These are phyloP conservation scores for Mnemiopsis leidyi DNA, from an alignment of 37 sponge, comb jelly and placozoan species.

Conservation along the genomic window DNA sequence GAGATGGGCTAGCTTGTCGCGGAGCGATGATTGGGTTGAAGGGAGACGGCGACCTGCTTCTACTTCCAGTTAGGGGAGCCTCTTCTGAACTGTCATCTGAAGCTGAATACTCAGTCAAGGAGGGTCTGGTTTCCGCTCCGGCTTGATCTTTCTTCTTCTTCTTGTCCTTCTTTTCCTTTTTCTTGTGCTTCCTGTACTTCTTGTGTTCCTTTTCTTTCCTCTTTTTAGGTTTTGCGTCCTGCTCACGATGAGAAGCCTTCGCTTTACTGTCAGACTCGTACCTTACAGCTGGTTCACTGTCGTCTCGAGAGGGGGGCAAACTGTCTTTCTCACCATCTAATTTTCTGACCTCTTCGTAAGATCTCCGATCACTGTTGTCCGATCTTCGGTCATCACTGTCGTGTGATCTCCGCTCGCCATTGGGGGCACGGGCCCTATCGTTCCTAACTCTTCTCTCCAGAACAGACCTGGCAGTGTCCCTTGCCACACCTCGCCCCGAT, in stretches of 20 bases:
- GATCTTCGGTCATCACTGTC: conserved; percentile 37
- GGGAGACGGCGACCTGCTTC: not conserved
- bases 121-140: not conserved
- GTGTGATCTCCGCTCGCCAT: not conserved
- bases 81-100: not conserved
- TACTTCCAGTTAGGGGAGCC: not conserved
- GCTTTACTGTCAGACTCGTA: not conserved
- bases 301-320: not conserved
- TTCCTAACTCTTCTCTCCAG: conserved; percentile 44
- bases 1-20: conserved; percentile 25
- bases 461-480: not conserved
- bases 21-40: conserved; percentile 9
- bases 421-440: not conserved
- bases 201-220: conserved; percentile 48
- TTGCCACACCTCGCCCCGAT: not conserved
- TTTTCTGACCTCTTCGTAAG: not conserved
- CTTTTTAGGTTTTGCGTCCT: not conserved
- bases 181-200: conserved; percentile 37
- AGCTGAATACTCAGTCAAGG: conserved; percentile 18
- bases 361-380: not conserved
- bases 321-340: not conserved
- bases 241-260: not conserved
- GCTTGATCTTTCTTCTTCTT: conserved; percentile 7
- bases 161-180: conserved; percentile 37
- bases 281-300: not conserved